A percentile compares a stretch with the other conserved stretches of the same genome.
phyloP scores from a whole-genome alignment of 1,140 invertebrate genomes.

The Euura lappo region DNA sequence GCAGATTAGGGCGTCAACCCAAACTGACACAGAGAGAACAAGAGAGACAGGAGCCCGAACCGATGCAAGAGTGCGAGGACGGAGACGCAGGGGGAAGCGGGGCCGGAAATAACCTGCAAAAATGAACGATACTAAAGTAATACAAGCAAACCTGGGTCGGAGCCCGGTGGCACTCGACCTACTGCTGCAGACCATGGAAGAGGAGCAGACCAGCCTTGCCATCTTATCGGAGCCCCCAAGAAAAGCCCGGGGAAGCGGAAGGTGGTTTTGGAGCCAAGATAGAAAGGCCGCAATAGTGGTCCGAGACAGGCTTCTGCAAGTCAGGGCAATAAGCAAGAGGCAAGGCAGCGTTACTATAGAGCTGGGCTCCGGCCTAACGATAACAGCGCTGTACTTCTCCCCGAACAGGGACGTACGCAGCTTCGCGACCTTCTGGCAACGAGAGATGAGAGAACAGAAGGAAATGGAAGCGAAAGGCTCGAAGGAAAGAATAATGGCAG shows the following conservation, averaged over 20 bases:
- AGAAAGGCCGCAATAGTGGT: conserved; percentile 23
- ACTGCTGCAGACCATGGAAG: conserved; percentile 14
- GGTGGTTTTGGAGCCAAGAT: conserved; percentile 17
- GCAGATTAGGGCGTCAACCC: too few relatives aligned
- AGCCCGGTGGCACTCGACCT: conserved; percentile 21
- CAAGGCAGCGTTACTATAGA: neutral
- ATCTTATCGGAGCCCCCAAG: conserved; percentile 21
- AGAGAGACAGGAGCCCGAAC: neutral
- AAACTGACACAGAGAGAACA: neutral
- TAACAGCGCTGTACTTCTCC: too few relatives aligned
- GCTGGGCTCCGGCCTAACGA: neutral
- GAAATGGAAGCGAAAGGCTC: too few relatives aligned
- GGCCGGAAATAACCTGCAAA: neutral
- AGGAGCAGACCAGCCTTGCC: conserved; percentile 16
- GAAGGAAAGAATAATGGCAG: conserved; percentile 35
- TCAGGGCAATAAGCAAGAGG: neutral
- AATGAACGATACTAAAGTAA: neutral
- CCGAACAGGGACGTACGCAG: too few relatives aligned
- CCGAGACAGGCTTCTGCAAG: neutral
- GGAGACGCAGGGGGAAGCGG: conserved; percentile 20
- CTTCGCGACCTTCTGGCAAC: too few relatives aligned
- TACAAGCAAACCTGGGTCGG: too few relatives aligned
- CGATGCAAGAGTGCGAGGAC: too few relatives aligned
- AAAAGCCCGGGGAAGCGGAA: too few relatives aligned
- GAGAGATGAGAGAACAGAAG: too few relatives aligned